phyloP scores from a whole-genome alignment of 2,113 vertebrate species.

The Zosterops lateralis region DNA sequence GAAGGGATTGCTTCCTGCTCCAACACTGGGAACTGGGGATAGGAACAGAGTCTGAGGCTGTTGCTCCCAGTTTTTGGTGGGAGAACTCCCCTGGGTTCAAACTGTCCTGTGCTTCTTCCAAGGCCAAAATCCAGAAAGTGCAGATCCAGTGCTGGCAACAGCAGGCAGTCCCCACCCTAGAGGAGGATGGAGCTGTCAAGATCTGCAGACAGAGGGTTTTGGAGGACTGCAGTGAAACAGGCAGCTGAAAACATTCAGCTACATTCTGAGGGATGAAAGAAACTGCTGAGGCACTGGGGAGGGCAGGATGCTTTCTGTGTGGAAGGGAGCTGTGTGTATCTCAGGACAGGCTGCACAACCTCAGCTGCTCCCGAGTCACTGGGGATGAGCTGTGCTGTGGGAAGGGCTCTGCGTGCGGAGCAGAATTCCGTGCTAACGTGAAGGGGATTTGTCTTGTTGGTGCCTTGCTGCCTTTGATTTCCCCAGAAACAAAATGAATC shows the following conservation, averaged over 20 bases:
- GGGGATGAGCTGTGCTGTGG: background rate
- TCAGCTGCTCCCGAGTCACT: background rate
- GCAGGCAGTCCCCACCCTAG: background rate
- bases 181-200: background rate
- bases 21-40: background rate
- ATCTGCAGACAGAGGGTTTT: background rate
- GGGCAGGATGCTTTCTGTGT: background rate
- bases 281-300: background rate
- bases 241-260: background rate
- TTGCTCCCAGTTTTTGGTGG: background rate
- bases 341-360: background rate
- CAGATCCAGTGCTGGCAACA: background rate
- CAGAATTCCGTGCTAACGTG: accelerated
- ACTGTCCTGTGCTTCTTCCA: background rate
- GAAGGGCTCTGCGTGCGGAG: accelerated
- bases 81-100: background rate
- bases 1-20: background rate
- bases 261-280: background rate
- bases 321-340: background rate
- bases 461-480: background rate
- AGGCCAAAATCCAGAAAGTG: background rate
- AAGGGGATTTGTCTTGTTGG: background rate
- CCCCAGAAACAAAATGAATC: background rate
- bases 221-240: background rate
- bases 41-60: background rate